phyloP scores from a whole-genome alignment of 2,797 vertebrate species.

The Onychomys arenicola region DNA sequence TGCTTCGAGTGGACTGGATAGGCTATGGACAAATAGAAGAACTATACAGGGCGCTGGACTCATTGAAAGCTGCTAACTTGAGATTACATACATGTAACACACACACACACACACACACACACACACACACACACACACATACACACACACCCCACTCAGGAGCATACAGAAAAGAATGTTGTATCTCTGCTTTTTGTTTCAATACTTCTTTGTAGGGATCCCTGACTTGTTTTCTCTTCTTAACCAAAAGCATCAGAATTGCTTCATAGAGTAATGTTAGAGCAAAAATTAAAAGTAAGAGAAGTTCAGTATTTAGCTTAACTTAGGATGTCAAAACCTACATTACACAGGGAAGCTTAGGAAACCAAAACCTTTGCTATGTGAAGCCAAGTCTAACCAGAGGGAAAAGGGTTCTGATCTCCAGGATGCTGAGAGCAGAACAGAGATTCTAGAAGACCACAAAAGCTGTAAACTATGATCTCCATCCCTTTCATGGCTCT shows the following conservation, averaged over 20 bases:
- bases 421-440: background rate
- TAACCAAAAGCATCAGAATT: background rate
- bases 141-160: background rate
- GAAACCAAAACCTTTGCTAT: background rate
- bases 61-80: no score
- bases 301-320: background rate
- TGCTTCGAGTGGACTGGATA: no score
- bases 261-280: background rate
- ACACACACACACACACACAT: background rate
- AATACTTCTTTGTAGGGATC: background rate
- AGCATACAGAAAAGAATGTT: background rate
- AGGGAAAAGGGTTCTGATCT: background rate
- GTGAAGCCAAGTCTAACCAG: background rate
- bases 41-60: no score
- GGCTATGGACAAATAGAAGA: no score
- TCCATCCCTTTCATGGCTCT: background rate
- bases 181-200: background rate
- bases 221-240: background rate
- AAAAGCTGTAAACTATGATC: background rate
- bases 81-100: no score
- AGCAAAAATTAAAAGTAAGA: constrained; percentile 38
- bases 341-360: background rate
- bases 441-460: background rate
- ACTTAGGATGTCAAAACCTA: background rate
- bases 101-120: background rate